These are phyloP conservation scores for Pyrrhia umbra DNA, from an alignment of 2,888 invertebrate species.

Conservation along the genomic window DNA sequence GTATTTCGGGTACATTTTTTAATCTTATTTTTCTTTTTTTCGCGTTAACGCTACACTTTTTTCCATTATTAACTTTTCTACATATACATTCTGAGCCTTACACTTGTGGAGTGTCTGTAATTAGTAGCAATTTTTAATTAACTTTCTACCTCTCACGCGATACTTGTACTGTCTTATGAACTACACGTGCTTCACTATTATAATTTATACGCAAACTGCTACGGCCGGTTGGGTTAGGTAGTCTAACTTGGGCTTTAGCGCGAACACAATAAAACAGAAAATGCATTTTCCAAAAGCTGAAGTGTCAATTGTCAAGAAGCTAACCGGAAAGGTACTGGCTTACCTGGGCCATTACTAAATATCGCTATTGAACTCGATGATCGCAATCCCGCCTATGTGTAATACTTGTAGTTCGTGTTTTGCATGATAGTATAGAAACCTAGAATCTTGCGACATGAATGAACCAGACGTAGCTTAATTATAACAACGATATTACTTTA, in stretches of 20 bases:
- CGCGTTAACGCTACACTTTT: slow-evolving; percentile 75
- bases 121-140: slow-evolving; percentile 79
- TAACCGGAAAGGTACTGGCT: slow-evolving; percentile 46
- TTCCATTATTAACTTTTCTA: slow-evolving; percentile 73
- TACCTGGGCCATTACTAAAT: slow-evolving; percentile 36
- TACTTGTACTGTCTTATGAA: slow-evolving; percentile 75
- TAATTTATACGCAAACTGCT: slow-evolving; percentile 82
- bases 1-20: slow-evolving; percentile 80
- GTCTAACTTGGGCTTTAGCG: slow-evolving; percentile 74
- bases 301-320: slow-evolving; percentile 49
- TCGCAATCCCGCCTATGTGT: slow-evolving; percentile 87
- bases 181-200: slow-evolving; percentile 83
- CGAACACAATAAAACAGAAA: slow-evolving; percentile 65
- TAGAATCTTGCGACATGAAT: slow-evolving; percentile 43
- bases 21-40: slow-evolving; percentile 70
- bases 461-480: neutral
- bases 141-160: slow-evolving; percentile 78
- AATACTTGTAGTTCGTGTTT: slow-evolving; percentile 77
- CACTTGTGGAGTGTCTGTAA: slow-evolving; percentile 85
- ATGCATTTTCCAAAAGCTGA: slow-evolving; percentile 32
- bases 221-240: slow-evolving; percentile 72
- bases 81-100: slow-evolving; percentile 76
- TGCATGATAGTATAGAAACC: slow-evolving; percentile 79
- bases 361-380: slow-evolving; percentile 82
- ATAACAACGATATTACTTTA: slow-evolving; percentile 24